These are phyloP conservation scores for Bombus huntii DNA, from an alignment of 1,140 invertebrate genomes.

Conservation along the genomic window DNA sequence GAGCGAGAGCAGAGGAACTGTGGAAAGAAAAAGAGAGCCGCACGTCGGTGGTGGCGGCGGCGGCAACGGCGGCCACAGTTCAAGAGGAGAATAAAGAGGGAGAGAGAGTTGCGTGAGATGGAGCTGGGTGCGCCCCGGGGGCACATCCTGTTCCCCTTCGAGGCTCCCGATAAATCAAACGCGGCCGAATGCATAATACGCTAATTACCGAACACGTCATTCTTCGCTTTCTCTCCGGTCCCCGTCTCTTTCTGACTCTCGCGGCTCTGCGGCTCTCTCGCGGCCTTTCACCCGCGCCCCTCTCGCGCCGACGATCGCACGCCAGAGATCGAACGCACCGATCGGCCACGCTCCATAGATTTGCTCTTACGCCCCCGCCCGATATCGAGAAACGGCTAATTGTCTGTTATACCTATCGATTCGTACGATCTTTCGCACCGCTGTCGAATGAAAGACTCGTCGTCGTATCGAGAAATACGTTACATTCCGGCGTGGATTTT, in stretches of 20 bases:
- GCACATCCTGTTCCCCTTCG: conserved; percentile 70
- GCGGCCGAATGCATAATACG: conserved; percentile 70
- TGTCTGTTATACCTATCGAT: conserved; percentile 62
- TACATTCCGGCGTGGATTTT: conserved; percentile 18
- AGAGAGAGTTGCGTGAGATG: conserved; percentile 68
- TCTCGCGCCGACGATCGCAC: not conserved
- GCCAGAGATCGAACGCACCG: conserved; percentile 45
- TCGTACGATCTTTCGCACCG: conserved; percentile 50
- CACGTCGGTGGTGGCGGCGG: conserved; percentile 31
- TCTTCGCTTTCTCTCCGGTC: conserved; percentile 58
- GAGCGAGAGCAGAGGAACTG: conserved; percentile 22
- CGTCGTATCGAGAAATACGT: conserved; percentile 18
- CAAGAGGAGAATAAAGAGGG: conserved; percentile 22
- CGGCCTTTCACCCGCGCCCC: conserved; percentile 22
- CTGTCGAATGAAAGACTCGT: conserved; percentile 48
- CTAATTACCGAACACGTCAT: conserved; percentile 71
- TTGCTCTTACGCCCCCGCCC: conserved; percentile 60
- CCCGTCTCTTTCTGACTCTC: conserved; percentile 10
- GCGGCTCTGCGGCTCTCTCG: not conserved
- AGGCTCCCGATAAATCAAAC: conserved; percentile 72
- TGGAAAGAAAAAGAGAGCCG: conserved; percentile 32
- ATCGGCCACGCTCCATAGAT: conserved; percentile 55
- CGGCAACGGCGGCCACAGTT: not conserved
- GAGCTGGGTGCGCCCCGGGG: conserved; percentile 69
- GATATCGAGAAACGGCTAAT: conserved; percentile 69